A percentile compares a stretch with the other conserved stretches of the same genome.
Evolutionary conservation across 2,113 vertebrate genomes (phyloP).

Genomic region (Vanacampus margaritifer): DNA sequence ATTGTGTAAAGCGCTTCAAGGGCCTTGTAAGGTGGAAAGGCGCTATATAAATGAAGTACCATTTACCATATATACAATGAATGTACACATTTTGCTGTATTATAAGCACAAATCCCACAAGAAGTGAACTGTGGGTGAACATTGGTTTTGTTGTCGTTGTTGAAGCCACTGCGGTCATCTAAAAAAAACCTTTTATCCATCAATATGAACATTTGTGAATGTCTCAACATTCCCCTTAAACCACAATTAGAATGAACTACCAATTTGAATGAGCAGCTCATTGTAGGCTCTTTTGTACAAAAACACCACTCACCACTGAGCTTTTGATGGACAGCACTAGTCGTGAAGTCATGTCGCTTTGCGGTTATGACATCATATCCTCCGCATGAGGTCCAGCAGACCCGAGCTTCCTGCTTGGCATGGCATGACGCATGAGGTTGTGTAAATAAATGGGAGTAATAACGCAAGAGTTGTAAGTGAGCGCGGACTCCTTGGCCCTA

Average conservation of each 20-base stretch:
- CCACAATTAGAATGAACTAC: background rate
- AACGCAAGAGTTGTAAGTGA: constrained; percentile 26
- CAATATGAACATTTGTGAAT: background rate
- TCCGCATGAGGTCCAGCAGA: constrained; percentile 29
- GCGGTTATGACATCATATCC: constrained; percentile 60
- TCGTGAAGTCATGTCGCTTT: constrained; percentile 35
- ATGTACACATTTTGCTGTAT: too few species aligned
- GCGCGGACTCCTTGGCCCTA: constrained; percentile 2
- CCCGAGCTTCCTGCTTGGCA: constrained; percentile 53
- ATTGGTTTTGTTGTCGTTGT: too few species aligned
- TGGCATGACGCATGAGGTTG: constrained; percentile 28
- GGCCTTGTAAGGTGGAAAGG: too few species aligned
- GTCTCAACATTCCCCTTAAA: background rate
- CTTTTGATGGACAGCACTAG: constrained; percentile 50
- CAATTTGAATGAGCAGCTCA: too few species aligned
- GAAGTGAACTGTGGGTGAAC: too few species aligned
- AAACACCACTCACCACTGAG: constrained; percentile 50
- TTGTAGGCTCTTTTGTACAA: too few species aligned
- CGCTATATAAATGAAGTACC: too few species aligned
- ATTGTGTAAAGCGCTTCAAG: too few species aligned
- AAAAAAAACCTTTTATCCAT: background rate
- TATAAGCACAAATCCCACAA: too few species aligned
- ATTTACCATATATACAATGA: too few species aligned
- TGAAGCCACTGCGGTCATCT: background rate
- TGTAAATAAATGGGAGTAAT: constrained; percentile 58